Percentiles rank a stretch among this genome's conserved stretches.
Evolutionary conservation across 2,113 vertebrate species (phyloP).

Genomic region (Hemiscyllium ocellatum): DNA sequence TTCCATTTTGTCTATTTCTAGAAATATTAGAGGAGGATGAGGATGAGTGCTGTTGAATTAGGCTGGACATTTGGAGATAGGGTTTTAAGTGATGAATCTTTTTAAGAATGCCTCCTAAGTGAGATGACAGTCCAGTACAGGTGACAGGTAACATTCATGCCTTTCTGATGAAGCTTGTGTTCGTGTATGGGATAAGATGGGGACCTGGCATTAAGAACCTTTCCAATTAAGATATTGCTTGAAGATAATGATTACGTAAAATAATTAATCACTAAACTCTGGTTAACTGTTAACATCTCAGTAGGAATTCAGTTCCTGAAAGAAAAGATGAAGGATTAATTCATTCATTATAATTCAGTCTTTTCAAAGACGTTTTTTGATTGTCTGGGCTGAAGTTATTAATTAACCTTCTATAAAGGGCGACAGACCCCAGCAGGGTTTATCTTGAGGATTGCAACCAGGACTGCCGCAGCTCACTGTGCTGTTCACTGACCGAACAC

Average conservation of each 20-base stretch:
- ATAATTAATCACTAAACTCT: neutral
- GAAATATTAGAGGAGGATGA: neutral
- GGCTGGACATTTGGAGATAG: neutral
- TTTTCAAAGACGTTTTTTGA: neutral
- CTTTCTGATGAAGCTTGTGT: too few relatives aligned
- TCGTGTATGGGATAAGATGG: too few relatives aligned
- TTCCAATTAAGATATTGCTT: neutral
- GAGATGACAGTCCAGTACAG: neutral
- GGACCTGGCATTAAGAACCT: neutral
- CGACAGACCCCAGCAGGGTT: neutral
- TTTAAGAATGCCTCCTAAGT: neutral
- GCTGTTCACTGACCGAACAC: neutral
- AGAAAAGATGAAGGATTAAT: neutral
- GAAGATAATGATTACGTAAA: neutral
- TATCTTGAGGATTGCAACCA: neutral
- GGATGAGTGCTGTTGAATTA: neutral
- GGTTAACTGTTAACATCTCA: neutral
- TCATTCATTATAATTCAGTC: conserved; percentile 20
- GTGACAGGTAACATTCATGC: neutral
- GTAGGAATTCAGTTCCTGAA: neutral
- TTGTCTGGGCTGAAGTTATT: neutral
- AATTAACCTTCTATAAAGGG: neutral
- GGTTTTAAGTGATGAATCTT: neutral
- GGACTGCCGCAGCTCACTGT: neutral
- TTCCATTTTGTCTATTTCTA: neutral